Evolutionary conservation across 2,113 vertebrate species (phyloP).

Genomic region (Mormyrus lacerda): DNA sequence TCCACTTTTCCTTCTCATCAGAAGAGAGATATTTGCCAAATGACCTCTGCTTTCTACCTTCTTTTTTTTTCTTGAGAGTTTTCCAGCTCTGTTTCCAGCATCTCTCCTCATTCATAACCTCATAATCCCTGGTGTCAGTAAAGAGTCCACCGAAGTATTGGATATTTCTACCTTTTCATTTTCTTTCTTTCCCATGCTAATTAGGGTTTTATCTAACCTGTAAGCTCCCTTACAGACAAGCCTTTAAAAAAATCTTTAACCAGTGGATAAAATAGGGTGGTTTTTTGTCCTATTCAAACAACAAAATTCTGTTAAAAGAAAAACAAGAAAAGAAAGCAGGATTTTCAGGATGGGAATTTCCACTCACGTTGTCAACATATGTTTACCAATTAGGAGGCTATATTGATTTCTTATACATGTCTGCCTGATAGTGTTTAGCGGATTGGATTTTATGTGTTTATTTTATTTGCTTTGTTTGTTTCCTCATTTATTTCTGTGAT

Average conservation of each 20-base stretch:
- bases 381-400: background rate
- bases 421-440: background rate
- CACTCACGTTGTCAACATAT: background rate
- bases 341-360: background rate
- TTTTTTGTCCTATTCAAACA: background rate
- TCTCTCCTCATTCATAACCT: background rate
- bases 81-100: background rate
- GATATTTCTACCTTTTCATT: constrained; percentile 18
- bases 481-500: background rate
- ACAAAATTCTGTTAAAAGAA: background rate
- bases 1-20: background rate
- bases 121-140: background rate
- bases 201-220: constrained; percentile 25
- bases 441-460: background rate
- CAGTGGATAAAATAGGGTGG: background rate
- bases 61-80: background rate
- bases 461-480: constrained; percentile 4
- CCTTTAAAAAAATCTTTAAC: background rate
- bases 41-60: background rate
- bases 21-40: background rate
- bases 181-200: constrained; percentile 26
- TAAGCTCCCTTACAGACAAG: constrained; percentile 8
- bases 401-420: constrained; percentile 13
- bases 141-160: background rate
- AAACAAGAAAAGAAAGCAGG: background rate